A percentile compares a stretch with the other conserved stretches of the same genome.
These are phyloP conservation scores for Xerus rutilus DNA, from an alignment of 2,797 vertebrate species.

Conservation along the genomic window DNA sequence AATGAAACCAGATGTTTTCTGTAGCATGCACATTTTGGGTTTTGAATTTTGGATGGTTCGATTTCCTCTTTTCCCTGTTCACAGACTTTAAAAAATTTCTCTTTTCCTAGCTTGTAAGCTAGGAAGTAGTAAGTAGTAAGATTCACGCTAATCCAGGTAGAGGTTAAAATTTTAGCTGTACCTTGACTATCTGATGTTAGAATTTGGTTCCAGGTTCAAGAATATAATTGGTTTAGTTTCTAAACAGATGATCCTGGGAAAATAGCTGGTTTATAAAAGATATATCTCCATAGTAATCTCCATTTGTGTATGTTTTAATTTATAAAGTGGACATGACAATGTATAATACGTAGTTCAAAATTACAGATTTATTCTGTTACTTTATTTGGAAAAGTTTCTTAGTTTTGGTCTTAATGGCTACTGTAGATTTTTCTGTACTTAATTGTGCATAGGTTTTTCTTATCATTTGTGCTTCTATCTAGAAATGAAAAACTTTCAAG, in stretches of 20 bases:
- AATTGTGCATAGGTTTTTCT: neutral
- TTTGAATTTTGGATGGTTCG: slow-evolving; percentile 27
- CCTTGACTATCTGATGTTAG: neutral
- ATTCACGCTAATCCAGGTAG: neutral
- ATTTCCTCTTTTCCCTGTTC: neutral
- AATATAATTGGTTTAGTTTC: slow-evolving; percentile 49
- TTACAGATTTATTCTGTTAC: slow-evolving; percentile 12
- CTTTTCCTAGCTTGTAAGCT: slow-evolving; percentile 20
- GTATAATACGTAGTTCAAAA: slow-evolving; percentile 35
- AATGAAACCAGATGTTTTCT: neutral
- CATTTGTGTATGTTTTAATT: slow-evolving; percentile 22
- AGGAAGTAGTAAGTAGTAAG: neutral
- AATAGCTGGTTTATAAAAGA: slow-evolving; percentile 26
- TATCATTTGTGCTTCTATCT: slow-evolving; percentile 40
- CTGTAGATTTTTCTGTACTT: slow-evolving; percentile 50
- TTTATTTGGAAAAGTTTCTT: slow-evolving; percentile 52
- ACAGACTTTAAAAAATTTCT: neutral
- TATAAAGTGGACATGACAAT: slow-evolving; percentile 19
- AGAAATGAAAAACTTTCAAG: slow-evolving; percentile 21
- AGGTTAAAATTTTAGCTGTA: slow-evolving; percentile 27
- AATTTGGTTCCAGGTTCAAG: slow-evolving; percentile 11
- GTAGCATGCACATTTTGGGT: neutral
- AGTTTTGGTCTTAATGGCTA: slow-evolving; percentile 39
- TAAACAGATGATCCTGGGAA: slow-evolving; percentile 38
- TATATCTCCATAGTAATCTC: slow-evolving; percentile 14